These are phyloP conservation scores for Noctua janthe DNA, from an alignment of 2,888 invertebrate genomes.

Conservation along the genomic window DNA sequence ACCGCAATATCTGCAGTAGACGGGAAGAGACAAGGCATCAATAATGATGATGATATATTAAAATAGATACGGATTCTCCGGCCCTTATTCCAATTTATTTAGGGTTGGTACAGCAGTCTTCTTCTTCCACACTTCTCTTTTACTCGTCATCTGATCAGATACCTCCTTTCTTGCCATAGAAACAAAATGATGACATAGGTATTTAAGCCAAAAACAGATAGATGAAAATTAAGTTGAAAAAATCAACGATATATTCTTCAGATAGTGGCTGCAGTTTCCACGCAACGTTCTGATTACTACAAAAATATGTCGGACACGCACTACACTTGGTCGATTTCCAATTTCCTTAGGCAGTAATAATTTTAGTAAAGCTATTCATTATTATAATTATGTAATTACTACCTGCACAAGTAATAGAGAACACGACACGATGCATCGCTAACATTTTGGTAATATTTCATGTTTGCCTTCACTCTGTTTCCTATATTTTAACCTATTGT, in stretches of 20 bases:
- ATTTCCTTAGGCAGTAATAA: slow-evolving; percentile 34
- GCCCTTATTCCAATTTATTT: not conserved
- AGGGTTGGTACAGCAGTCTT: not conserved
- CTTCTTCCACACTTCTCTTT: not conserved
- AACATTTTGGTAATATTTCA: slow-evolving; percentile 40
- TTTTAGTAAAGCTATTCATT: slow-evolving; percentile 27
- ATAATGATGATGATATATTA: too few relatives aligned
- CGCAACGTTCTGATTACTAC: not conserved
- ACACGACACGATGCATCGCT: slow-evolving; percentile 19
- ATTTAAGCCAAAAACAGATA: not conserved
- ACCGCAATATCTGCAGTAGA: not conserved
- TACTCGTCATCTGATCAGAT: not conserved
- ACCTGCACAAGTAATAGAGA: slow-evolving; percentile 21
- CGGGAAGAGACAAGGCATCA: not conserved
- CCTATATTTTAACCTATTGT: not conserved
- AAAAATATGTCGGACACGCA: slow-evolving; percentile 12
- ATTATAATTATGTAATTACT: slow-evolving; percentile 52
- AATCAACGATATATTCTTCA: not conserved
- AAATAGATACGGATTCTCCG: not conserved
- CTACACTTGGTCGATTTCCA: slow-evolving; percentile 16
- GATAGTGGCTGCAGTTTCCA: not conserved
- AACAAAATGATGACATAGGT: not conserved
- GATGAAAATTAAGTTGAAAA: not conserved
- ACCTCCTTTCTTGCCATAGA: not conserved
- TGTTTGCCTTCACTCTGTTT: slow-evolving; percentile 20